Evolutionary conservation across 2,797 vertebrate genomes (phyloP), one percentile per base, ranked within the genome.

Genomic region (Babyrousa celebensis): DNA sequence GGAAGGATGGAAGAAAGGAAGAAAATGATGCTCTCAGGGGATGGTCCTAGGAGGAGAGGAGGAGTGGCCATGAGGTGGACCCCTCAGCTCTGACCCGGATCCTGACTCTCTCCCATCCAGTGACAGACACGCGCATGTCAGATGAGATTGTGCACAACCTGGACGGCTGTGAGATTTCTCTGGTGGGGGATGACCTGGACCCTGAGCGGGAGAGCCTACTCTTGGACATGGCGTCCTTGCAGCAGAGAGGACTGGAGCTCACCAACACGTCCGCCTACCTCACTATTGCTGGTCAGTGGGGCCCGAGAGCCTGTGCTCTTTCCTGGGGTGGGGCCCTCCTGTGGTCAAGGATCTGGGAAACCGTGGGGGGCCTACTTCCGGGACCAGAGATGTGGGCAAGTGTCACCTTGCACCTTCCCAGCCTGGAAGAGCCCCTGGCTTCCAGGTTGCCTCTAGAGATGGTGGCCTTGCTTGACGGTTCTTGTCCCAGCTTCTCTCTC

Each of bases 81-180:
- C 56, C 82, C 80, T 90, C 56, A 4, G 11, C 78, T 84, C 56
- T 95, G 72, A 96, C 72, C 70, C 27, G n/a, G 78, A 85, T 71
- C 1, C 29, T 0, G 16, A 78, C 70, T 84, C 75, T 95, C 23
- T 88, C 88, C 3, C 0, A n/a, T 72, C 21, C 97, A 99, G 98
- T 99, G 97, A 98, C 98, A 67, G 99, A 99, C 94, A 98, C 99
- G 8, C 99, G 99, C 84, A 99, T 99, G 99, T 99, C 99, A 0
- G 99, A 99, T 16, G 99, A 99, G 32, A 99, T 99, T n/a, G 99
- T 99, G 96, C 99, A 99, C 98, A 99, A 99, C 94, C 97, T 99
- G 98, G 99, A 99, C 0, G 99, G 99, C 97, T 99, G 99, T 74
- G 99, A 99, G 98, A 99, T 99, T 85, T 99, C 99, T 0, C 97